Evolutionary conservation across 1,140 invertebrate genomes (phyloP).

Genomic region (Dolichoris vasculosae): DNA sequence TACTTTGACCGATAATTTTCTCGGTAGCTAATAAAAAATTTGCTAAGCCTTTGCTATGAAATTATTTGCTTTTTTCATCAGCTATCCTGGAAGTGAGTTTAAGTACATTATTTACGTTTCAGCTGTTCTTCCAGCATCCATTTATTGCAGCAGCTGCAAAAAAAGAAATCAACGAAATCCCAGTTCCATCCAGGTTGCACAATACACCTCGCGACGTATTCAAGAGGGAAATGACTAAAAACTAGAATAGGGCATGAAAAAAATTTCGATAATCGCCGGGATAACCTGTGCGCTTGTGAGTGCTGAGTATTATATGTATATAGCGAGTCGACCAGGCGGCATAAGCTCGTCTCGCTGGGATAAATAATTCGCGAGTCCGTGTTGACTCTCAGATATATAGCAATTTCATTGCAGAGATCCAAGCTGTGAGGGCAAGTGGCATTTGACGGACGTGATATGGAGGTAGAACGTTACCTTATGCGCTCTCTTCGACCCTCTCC

Average conservation of each 20-base stretch:
- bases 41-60: neutral
- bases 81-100: neutral
- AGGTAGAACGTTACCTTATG: slow-evolving; percentile 50
- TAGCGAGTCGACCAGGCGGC: neutral
- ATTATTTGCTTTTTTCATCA: neutral
- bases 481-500: neutral
- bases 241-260: neutral
- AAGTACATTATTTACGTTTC: slow-evolving; percentile 29
- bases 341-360: slow-evolving; percentile 39
- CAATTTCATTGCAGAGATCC: slow-evolving; percentile 63
- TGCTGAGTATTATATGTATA: slow-evolving; percentile 5
- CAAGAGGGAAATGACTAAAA: neutral
- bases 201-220: neutral
- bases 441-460: slow-evolving; percentile 70
- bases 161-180: neutral
- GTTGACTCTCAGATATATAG: slow-evolving; percentile 54
- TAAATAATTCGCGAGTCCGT: slow-evolving; percentile 56
- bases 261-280: slow-evolving; percentile 35
- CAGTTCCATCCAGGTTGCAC: neutral
- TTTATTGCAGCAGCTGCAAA: neutral
- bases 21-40: neutral
- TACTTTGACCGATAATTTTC: neutral
- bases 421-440: slow-evolving; percentile 54
- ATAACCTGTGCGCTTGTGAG: neutral
- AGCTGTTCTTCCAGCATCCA: neutral